Percentiles rank a stretch among this genome's conserved stretches.
Conservation (phyloP, 37 sponge, comb jelly and placozoan genomes). For the Geodia barretti region DNA sequence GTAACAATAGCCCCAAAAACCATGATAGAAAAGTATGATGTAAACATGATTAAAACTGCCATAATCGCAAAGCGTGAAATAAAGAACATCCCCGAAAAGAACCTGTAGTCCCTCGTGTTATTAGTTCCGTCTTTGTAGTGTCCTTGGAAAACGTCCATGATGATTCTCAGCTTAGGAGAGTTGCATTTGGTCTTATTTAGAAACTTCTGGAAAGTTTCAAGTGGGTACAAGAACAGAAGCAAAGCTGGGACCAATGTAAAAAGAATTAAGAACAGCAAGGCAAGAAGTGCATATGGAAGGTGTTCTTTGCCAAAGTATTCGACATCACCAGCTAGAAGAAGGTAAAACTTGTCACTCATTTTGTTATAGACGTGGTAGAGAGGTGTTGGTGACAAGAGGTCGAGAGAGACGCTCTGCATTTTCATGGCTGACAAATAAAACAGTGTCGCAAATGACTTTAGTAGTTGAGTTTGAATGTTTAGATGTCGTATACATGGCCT, state of each 20-base stretch:
- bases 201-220: background rate
- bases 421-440: background rate
- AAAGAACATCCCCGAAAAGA: background rate
- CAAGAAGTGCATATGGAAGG: background rate
- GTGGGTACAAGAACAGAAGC: background rate
- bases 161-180: background rate
- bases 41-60: background rate
- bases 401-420: background rate
- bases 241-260: background rate
- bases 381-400: background rate
- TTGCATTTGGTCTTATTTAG: background rate
- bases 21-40: background rate
- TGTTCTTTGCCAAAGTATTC: background rate
- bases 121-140: slow-evolving; percentile 2
- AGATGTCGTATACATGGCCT: background rate
- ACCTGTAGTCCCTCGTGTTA: background rate
- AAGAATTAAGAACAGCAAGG: background rate
- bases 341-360: background rate
- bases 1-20: background rate
- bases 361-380: too few relatives aligned
- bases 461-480: background rate
- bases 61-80: background rate
- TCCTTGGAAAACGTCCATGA: slow-evolving; percentile 1
- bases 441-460: background rate
- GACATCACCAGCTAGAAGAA: background rate